Evolutionary conservation across 2,888 invertebrate genomes (phyloP), one percentile per base, ranked within the genome.

Genomic region (Zelleria hepariella): DNA sequence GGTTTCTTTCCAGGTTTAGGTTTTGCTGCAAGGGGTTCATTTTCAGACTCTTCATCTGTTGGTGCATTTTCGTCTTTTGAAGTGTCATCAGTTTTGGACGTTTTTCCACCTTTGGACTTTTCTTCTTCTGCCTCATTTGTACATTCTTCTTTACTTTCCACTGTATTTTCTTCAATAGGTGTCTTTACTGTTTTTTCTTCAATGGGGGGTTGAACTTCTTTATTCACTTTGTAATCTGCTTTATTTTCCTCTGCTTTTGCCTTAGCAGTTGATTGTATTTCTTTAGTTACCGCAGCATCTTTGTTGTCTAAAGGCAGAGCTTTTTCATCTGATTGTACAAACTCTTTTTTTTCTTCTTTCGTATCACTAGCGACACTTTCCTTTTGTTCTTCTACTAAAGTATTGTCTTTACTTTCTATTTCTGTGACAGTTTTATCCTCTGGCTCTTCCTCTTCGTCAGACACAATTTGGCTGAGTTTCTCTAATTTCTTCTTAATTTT

Each of bases 401-500:
- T 25, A 8, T 24, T 53, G 18, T 21, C 21, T 5, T 18, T 5
- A 2, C 18, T 20, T 49, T 20, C 49, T 2, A 49, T 42, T 10
- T 42, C 32, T 15, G 15, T 10, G 4, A 42, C 58, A 57, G 58
- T 61, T 59, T 59, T 59, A 56, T 42, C 59, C 25, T 67, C 66
- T 53, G 73, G 71, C n/a, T 74, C 63, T 64, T 80, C 72, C 66
- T 87, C 80, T 62, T 88, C 80, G 67, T 91, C 91, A 0, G 89
- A 90, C 20, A 90, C 90, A 5, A 91, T 89, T 67, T 90, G 89
- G 62, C 91, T 86, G 1, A 91, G 80, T 67, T 86, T 90, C 67
- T 90, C 89, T 24, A 92, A 84, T 66, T 90, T 91, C 66, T 91
- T 91, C 66, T 89, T 90, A 58, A 91, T 83, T 71, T 90, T 89